Evolutionary conservation across 2,113 vertebrate genomes (phyloP), one percentile per base, ranked within the genome.

Genomic region (Anoura caudifer): DNA sequence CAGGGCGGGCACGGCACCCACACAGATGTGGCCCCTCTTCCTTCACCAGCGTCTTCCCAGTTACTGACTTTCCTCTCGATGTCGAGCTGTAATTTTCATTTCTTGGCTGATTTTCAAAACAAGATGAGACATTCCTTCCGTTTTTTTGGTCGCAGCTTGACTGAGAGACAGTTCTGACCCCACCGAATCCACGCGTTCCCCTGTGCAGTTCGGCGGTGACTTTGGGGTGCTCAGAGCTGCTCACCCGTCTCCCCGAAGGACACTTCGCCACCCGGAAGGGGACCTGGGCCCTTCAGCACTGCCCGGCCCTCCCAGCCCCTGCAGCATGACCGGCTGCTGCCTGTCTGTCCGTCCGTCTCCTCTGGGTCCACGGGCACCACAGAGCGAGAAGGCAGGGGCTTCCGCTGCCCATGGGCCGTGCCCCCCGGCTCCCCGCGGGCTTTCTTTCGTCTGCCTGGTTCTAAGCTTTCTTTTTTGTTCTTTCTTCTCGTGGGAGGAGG

Each of bases 21-120:
- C 13, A 1, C 11, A 69, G 81, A 22, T 17, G 33, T 59, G 63
- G 38, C 28, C 45, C 22, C 61, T 15, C 77, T 52, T 81, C 38
- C 50, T 22, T 82, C 75, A 15, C 59, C 43, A 65, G 3, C 26
- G n/a, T 59, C 83, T 82, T 59, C 73, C 75, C 77, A 36, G 26
- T 65, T 47, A 76, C 67, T 72, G 14, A 31, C 52, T 89, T 89
- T 79, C 43, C 86, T 77, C 26, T 86, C 26, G 45, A 54, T 13
- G 63, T 15, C 67, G n/a, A 90, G 41, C 72, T 52, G 13, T 31
- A 45, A 67, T 67, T 83, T 72, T 54, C 65, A 38, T 70, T 63
- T 86, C 87, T 82, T 92, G 93, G 52, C 80, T 94, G 69, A 70
- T 92, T 87, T 83, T 90, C 75, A 80, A 70, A 90, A 59, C 70